Evolutionary conservation across 2,888 invertebrate genomes (phyloP).

Genomic region (Ceriagrion tenellum): DNA sequence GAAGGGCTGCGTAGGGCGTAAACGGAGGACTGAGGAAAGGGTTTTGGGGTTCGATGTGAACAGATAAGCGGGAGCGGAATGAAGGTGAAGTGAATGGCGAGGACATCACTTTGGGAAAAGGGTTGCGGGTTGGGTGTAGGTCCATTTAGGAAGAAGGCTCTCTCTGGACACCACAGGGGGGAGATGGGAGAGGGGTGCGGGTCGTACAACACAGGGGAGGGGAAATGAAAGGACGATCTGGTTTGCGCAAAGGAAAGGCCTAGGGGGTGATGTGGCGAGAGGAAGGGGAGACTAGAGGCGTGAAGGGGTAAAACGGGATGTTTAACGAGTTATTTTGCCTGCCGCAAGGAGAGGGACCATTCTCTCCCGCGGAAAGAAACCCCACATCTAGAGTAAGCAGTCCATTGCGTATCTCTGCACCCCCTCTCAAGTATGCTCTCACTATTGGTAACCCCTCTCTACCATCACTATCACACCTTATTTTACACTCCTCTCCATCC

Average conservation of each 20-base stretch:
- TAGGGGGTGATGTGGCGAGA: background rate
- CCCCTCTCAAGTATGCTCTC: background rate
- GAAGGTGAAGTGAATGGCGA: background rate
- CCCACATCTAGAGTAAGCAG: background rate
- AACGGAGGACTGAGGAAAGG: background rate
- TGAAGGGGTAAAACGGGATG: background rate
- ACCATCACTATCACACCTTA: background rate
- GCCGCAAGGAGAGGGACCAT: background rate
- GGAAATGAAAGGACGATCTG: background rate
- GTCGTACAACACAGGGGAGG: background rate
- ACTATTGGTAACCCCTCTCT: background rate
- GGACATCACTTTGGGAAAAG: background rate
- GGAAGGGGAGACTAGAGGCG: background rate
- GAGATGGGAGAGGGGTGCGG: background rate
- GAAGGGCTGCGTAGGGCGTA: background rate
- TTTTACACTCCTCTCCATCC: background rate
- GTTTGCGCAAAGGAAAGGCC: background rate
- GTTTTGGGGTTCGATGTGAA: background rate
- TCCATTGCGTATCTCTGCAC: background rate
- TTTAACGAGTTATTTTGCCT: conserved; percentile 15
- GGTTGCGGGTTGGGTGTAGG: no score
- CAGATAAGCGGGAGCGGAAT: background rate
- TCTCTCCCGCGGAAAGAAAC: background rate
- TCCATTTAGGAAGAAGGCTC: background rate
- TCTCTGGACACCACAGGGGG: background rate